Conservation (phyloP, 2,113 vertebrate genomes). For the Aleadryas rufinucha region DNA sequence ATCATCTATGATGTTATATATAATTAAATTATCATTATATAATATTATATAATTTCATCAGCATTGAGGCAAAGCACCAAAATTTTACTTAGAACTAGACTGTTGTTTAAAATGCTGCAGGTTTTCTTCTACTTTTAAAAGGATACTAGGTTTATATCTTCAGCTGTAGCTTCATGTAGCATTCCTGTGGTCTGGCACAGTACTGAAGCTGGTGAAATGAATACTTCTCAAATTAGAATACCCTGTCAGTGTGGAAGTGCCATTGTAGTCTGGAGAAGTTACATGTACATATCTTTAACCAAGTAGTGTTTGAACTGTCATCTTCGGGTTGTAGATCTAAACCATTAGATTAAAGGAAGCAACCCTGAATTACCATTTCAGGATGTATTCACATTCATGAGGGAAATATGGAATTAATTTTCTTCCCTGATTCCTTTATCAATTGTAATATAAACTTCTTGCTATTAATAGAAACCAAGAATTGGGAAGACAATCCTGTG, state of each 20-base stretch:
- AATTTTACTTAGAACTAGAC: neutral
- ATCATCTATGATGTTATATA: neutral
- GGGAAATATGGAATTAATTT: neutral
- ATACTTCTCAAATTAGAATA: neutral
- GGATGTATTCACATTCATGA: neutral
- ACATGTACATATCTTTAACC: neutral
- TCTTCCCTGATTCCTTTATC: neutral
- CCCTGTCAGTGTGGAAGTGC: neutral
- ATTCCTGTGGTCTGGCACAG: neutral
- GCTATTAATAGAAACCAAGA: neutral
- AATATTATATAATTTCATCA: neutral
- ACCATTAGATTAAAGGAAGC: neutral
- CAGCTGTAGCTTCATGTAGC: neutral
- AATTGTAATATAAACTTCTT: neutral
- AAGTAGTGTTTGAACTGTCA: neutral
- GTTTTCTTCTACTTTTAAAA: neutral
- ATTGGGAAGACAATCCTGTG: neutral
- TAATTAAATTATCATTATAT: neutral
- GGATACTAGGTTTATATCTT: neutral
- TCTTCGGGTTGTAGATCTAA: neutral
- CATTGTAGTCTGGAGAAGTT: neutral
- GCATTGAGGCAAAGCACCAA: neutral
- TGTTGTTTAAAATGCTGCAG: neutral
- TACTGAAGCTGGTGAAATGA: neutral
- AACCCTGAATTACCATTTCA: neutral